These are phyloP conservation scores for Dryococelus australis DNA, from an alignment of 2,888 invertebrate genomes.

Conservation along the genomic window DNA sequence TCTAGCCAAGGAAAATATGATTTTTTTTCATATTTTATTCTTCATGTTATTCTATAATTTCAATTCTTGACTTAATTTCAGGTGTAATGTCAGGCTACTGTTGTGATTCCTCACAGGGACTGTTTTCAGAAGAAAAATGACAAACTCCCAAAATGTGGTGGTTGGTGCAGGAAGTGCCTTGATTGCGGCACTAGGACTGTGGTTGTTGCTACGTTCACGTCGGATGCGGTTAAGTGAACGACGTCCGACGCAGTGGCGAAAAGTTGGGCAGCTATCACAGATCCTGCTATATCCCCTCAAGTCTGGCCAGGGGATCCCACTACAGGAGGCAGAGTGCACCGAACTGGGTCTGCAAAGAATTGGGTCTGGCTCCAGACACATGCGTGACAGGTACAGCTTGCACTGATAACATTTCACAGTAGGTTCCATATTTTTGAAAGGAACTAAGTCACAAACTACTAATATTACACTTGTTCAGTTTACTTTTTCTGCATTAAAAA, in stretches of 20 bases:
- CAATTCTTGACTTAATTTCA: too few relatives aligned
- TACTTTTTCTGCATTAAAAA: too few relatives aligned
- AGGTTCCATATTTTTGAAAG: too few relatives aligned
- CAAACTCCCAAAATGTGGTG: background rate
- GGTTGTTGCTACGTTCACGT: background rate
- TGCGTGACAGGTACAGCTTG: constrained; percentile 25
- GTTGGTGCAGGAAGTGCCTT: background rate
- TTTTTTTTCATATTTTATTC: too few relatives aligned
- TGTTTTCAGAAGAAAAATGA: background rate
- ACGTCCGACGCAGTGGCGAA: background rate
- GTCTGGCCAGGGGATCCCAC: constrained; percentile 12
- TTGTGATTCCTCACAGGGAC: too few relatives aligned
- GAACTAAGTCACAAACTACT: too few relatives aligned
- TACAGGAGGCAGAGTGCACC: constrained; percentile 28
- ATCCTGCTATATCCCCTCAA: constrained; percentile 36
- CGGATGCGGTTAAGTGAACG: background rate
- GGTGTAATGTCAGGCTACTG: too few relatives aligned
- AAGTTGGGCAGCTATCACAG: constrained; percentile 29
- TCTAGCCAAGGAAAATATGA: too few relatives aligned
- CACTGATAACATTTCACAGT: too few relatives aligned
- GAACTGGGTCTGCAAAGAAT: constrained; percentile 21
- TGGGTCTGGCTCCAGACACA: background rate
- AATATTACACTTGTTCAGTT: too few relatives aligned
- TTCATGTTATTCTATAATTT: too few relatives aligned
- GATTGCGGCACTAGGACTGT: background rate